These are phyloP conservation scores for Chiloscyllium punctatum DNA, from an alignment of 2,797 vertebrate species.

Conservation along the genomic window DNA sequence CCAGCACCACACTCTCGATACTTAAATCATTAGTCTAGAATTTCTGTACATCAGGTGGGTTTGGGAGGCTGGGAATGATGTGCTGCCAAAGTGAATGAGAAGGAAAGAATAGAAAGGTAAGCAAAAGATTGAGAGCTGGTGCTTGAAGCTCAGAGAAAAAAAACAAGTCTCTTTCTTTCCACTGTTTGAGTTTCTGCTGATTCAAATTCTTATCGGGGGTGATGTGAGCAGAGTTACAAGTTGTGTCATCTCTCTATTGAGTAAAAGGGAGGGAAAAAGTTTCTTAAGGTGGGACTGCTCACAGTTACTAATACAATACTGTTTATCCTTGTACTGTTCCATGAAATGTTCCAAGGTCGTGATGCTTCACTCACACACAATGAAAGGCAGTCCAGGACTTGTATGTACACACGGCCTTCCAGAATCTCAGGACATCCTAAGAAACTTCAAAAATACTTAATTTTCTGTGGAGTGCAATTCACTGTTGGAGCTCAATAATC, in stretches of 20 bases:
- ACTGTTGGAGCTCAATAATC: background rate
- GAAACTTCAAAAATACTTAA: background rate
- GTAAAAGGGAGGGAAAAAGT: constrained; percentile 7
- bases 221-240: background rate
- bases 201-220: constrained; percentile 17
- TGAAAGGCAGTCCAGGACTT: background rate
- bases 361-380: background rate
- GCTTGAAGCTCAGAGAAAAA: background rate
- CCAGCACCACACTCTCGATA: too few species aligned
- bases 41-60: background rate
- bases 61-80: too few species aligned
- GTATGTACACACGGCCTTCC: too few species aligned
- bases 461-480: background rate
- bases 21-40: too few species aligned
- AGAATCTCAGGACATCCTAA: background rate
- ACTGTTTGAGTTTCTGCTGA: constrained; percentile 21
- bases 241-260: constrained; percentile 21
- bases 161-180: background rate
- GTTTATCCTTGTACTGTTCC: background rate
- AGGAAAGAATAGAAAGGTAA: background rate
- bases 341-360: background rate
- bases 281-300: background rate
- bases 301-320: background rate
- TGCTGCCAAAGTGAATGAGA: background rate
- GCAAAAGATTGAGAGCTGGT: background rate